Percentiles rank a stretch among this genome's conserved stretches.
phyloP scores from a whole-genome alignment of 2,888 invertebrate genomes.

The Nysson spinosus region DNA sequence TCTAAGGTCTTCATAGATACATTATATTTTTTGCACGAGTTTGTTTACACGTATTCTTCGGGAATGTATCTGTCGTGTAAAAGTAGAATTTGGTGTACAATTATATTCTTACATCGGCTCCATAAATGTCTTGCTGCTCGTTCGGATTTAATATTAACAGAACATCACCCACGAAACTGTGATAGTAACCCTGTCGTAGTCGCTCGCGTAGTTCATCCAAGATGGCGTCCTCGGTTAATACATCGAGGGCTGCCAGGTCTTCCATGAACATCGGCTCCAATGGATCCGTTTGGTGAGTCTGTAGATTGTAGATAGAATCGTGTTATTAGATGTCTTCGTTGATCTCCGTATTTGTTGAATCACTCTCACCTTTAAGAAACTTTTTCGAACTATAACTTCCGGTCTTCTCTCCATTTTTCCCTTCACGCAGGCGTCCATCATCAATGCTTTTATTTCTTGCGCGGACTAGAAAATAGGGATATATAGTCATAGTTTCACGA shows the following conservation, averaged over 20 bases:
- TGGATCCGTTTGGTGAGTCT: conserved; percentile 75
- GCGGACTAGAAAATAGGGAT: conserved; percentile 79
- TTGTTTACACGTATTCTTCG: no score
- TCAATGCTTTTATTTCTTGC: conserved; percentile 84
- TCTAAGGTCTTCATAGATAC: no score
- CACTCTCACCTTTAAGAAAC: conserved; percentile 72
- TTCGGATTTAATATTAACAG: conserved; percentile 90
- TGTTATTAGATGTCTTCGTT: neutral
- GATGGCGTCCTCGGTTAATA: conserved; percentile 85
- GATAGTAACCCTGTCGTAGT: conserved; percentile 83
- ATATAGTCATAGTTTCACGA: neutral
- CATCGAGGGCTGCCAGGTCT: conserved; percentile 88
- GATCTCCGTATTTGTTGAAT: neutral
- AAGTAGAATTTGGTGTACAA: no score
- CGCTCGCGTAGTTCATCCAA: conserved; percentile 85
- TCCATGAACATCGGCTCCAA: conserved; percentile 88
- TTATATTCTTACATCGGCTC: conserved; percentile 82
- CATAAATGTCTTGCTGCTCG: conserved; percentile 85
- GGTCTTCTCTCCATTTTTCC: conserved; percentile 78
- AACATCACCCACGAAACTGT: conserved; percentile 90
- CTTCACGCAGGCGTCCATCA: conserved; percentile 79
- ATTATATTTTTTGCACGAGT: no score
- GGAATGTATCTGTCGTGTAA: no score
- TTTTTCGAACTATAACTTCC: conserved; percentile 78
- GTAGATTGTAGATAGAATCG: no score